phyloP scores from a whole-genome alignment of 1,140 invertebrate species.

The Laupala kohalensis region DNA sequence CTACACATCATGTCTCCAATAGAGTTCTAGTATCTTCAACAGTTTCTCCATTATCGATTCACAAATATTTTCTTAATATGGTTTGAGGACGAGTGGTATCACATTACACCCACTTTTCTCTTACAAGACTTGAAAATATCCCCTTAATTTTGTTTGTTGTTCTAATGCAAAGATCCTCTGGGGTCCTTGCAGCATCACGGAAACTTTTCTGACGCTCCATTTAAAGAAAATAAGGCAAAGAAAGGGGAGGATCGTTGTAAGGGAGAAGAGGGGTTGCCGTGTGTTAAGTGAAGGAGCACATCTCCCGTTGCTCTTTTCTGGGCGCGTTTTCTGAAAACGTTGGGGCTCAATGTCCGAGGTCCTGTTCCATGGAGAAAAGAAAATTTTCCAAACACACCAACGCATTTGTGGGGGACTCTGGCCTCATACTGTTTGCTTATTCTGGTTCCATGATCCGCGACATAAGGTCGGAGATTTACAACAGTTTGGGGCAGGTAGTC shows the following conservation, averaged over 20 bases:
- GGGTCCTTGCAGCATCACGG: neutral
- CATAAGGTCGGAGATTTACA: conserved; percentile 9
- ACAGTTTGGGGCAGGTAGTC: neutral
- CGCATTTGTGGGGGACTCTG: neutral
- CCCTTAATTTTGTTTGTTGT: neutral
- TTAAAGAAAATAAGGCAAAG: too few species aligned
- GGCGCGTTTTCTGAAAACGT: neutral
- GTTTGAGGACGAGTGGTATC: neutral
- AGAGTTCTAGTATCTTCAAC: too few species aligned
- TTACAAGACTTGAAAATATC: neutral
- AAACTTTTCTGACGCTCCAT: too few species aligned
- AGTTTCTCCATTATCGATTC: neutral
- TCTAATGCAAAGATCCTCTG: neutral
- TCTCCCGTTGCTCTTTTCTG: neutral
- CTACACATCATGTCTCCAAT: too few species aligned
- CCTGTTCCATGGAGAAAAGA: neutral
- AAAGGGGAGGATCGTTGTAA: too few species aligned
- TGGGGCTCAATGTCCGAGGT: neutral
- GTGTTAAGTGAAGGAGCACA: neutral
- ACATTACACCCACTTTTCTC: neutral
- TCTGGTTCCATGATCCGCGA: conserved; percentile 6
- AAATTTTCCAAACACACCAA: conserved; percentile 1
- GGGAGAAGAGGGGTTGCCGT: too few species aligned
- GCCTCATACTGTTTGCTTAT: conserved; percentile 11
- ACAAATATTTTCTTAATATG: neutral